phyloP scores from a whole-genome alignment of 2,888 invertebrate species.

The Venusia cambrica region DNA sequence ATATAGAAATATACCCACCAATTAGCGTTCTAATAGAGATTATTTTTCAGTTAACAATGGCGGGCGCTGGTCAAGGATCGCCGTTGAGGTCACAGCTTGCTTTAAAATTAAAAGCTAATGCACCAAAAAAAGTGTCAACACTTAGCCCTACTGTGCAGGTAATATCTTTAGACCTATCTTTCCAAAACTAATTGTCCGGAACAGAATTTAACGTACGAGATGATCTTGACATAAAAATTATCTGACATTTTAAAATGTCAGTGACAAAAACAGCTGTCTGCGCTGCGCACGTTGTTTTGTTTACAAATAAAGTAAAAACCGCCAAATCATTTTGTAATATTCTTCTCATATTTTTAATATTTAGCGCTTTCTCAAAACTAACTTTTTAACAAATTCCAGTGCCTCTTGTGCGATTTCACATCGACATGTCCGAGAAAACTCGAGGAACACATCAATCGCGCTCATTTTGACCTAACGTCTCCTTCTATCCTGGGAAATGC shows the following conservation, averaged over 20 bases:
- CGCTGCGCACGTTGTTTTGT: constrained; percentile 2
- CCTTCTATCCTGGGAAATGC: constrained; percentile 79
- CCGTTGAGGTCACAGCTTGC: constrained; percentile 87
- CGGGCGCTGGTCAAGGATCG: constrained; percentile 86
- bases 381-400: constrained; percentile 75
- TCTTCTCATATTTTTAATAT: neutral
- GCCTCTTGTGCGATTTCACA: constrained; percentile 89
- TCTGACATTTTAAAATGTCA: constrained; percentile 4
- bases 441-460: constrained; percentile 91
- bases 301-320: constrained; percentile 9
- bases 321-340: constrained; percentile 12
- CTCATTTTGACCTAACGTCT: constrained; percentile 90
- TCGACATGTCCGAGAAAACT: constrained; percentile 87
- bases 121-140: constrained; percentile 72
- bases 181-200: no score
- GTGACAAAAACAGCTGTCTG: constrained; percentile 12
- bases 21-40: no score
- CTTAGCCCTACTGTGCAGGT: constrained; percentile 77
- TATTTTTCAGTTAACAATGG: constrained; percentile 60
- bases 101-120: constrained; percentile 83
- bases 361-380: neutral
- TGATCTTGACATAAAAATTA: neutral
- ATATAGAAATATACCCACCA: no score
- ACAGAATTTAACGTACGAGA: no score
- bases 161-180: constrained; percentile 24